Evolutionary conservation across 2,888 invertebrate species (phyloP), one percentile per base, ranked within the genome.

Genomic region (Temnothorax ravouxi): DNA sequence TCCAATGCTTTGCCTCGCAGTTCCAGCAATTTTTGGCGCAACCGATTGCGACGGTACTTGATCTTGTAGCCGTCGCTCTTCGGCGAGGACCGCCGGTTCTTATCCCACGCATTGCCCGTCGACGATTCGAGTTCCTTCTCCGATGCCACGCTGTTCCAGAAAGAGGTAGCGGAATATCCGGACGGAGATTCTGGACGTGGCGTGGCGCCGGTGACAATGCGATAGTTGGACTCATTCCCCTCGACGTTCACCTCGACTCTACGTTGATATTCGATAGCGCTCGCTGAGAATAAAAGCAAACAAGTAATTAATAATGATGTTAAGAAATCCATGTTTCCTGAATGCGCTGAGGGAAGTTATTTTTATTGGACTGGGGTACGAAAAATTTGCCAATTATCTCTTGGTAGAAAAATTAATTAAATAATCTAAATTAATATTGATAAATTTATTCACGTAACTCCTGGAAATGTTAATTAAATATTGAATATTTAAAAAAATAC

Each of bases 1-100:
- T 93, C 89, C 21, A 88, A 21, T 0, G 91, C 90, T 34, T 92
- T 93, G 52, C 86, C 84, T 0, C 89, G 88, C 5, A 93, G 64
- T 38, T 93, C 92, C 1, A 86, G 81, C 1, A 94, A 83, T 71
- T 92, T 92, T 0, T 88, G 69, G 13, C 89, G 90, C 6, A 92
- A 44, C 21, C 89, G 91, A 8, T 88, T 91, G 44, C 91, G 89
- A 3, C 91, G 89, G 25, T 88, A 90, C 1, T 86, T 87, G 2
- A 92, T 80, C 41, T 91, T 91, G 13, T 89, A 85, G 1, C 75
- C 88, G 34, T 91, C 87, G 44, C 72, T 89, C 15, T 76, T 88
- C 13, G 64, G n/a, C 8, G 67, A 47, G 4, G 67, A 76, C 25
- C 67, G 79, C n/a, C 69, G 74, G 25, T 2, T 59, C 18, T 25